phyloP scores from a whole-genome alignment of 2,113 vertebrate species.

The Meriones unguiculatus region DNA sequence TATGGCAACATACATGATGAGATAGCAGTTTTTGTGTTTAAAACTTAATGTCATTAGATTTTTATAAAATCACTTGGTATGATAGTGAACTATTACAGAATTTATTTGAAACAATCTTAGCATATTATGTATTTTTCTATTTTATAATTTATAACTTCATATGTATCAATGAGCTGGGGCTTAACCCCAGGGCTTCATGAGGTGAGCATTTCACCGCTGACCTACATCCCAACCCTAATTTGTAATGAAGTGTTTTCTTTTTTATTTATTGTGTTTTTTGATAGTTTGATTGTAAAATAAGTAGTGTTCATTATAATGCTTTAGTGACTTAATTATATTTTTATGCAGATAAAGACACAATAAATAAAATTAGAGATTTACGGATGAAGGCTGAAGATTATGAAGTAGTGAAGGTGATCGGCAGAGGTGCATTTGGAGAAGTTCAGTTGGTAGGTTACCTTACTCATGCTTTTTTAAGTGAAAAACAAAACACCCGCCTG shows the following conservation, averaged over 20 bases:
- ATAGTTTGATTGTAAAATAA: slow-evolving; percentile 62
- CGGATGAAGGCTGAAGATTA: slow-evolving; percentile 99
- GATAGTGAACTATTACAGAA: slow-evolving; percentile 49
- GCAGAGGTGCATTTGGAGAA: slow-evolving; percentile 98
- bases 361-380: slow-evolving; percentile 97
- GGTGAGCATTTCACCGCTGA: background rate
- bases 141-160: slow-evolving; percentile 32
- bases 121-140: slow-evolving; percentile 27
- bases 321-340: slow-evolving; percentile 77
- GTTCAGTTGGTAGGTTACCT: slow-evolving; percentile 95
- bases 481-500: background rate
- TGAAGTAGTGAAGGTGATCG: slow-evolving; percentile 99
- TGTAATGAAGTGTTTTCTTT: slow-evolving; percentile 5
- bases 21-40: background rate
- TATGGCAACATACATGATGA: no score
- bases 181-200: background rate
- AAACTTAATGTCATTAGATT: background rate
- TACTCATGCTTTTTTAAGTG: slow-evolving; percentile 53
- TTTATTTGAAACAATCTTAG: slow-evolving; percentile 48
- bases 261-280: slow-evolving; percentile 11
- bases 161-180: background rate
- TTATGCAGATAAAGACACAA: slow-evolving; percentile 95
- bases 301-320: slow-evolving; percentile 45
- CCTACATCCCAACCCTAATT: background rate
- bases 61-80: slow-evolving; percentile 39